A percentile compares a stretch with the other conserved stretches of the same genome.
phyloP scores from a whole-genome alignment of 2,888 invertebrate genomes.

The Anoplius nigerrimus region DNA sequence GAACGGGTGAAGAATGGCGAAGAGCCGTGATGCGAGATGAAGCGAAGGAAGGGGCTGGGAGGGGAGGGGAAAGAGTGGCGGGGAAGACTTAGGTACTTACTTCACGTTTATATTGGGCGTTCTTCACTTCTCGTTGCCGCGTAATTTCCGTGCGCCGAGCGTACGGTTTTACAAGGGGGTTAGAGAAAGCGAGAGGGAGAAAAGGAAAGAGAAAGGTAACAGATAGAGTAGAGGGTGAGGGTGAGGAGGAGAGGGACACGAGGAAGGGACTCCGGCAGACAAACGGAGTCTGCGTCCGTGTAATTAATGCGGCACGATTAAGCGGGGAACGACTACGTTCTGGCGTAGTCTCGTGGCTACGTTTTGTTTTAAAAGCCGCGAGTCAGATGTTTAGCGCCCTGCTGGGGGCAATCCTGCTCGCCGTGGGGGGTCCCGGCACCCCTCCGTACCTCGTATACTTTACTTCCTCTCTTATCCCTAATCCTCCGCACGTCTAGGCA shows the following conservation, averaged over 20 bases:
- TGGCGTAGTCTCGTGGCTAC: conserved; percentile 64
- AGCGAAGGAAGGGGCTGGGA: conserved; percentile 37
- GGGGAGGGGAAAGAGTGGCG: conserved; percentile 31
- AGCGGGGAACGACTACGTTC: conserved; percentile 68
- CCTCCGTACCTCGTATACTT: conserved; percentile 32
- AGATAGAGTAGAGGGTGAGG: conserved; percentile 9
- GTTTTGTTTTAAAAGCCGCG: conserved; percentile 71
- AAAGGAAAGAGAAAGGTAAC: conserved; percentile 10
- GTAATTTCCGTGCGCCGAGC: no score
- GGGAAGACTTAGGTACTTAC: conserved; percentile 40
- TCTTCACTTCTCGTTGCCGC: no score
- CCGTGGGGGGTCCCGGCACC: conserved; percentile 68
- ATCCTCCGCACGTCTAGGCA: conserved; percentile 39
- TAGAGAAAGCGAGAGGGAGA: conserved; percentile 3
- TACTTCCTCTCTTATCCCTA: conserved; percentile 43
- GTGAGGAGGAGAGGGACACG: conserved; percentile 22
- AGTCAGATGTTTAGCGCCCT: conserved; percentile 72
- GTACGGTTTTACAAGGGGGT: background rate
- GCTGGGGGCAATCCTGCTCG: conserved; percentile 73
- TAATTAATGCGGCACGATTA: conserved; percentile 74
- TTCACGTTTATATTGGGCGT: background rate
- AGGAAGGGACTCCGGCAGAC: background rate
- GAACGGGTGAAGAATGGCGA: background rate
- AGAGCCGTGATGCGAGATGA: conserved; percentile 18
- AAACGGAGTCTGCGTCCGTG: conserved; percentile 60